Conservation (phyloP, 2,113 vertebrate species). For the Panthera tigris region DNA sequence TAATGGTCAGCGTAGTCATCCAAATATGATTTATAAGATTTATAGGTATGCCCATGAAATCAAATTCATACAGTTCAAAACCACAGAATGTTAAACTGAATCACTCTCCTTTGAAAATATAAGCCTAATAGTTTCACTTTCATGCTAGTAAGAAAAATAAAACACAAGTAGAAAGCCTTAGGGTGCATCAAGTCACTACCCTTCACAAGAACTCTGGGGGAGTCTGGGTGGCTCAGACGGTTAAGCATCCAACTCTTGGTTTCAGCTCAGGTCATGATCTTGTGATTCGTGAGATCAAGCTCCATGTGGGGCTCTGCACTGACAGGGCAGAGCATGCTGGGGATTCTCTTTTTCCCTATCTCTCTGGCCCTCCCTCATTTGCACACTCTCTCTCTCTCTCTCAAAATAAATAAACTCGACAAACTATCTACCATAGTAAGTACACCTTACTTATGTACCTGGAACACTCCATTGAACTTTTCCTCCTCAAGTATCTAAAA, state of each 20-base stretch:
- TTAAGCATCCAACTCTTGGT: no score
- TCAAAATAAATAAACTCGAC: no score
- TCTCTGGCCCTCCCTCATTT: no score
- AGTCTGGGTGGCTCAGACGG: no score
- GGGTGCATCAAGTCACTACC: no score
- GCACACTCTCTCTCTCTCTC: no score
- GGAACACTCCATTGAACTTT: background rate
- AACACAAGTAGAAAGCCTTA: background rate
- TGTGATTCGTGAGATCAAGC: no score
- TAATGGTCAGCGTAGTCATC: background rate
- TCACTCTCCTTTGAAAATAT: background rate
- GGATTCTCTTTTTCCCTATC: no score
- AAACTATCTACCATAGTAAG: no score
- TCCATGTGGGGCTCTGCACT: no score
- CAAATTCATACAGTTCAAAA: background rate
- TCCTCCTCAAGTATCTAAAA: background rate
- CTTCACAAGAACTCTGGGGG: background rate
- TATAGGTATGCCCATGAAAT: background rate
- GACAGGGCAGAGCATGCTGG: no score
- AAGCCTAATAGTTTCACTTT: background rate
- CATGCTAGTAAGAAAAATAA: background rate
- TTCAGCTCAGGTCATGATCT: no score
- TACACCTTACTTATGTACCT: background rate
- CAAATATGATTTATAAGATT: background rate
- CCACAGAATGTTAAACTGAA: background rate